Evolutionary conservation across 1,140 invertebrate genomes (phyloP).

Genomic region (Vollenhovia emeryi): DNA sequence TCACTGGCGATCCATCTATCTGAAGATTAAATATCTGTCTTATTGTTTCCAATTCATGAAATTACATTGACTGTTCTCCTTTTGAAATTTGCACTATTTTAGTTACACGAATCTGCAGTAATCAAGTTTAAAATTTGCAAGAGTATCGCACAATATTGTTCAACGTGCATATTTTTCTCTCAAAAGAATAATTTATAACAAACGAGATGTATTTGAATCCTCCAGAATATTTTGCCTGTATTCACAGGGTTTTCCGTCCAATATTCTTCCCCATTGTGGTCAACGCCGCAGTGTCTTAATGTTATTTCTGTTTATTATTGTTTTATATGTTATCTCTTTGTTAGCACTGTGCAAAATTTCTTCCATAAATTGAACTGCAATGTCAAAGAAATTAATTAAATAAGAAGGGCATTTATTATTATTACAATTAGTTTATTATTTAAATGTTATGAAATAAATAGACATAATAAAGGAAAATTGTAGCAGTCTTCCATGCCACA

Average conservation of each 20-base stretch:
- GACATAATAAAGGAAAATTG: too few species aligned
- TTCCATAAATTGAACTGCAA: not conserved
- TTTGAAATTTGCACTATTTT: not conserved
- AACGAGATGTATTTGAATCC: not conserved
- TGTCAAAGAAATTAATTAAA: not conserved
- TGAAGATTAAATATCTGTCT: too few species aligned
- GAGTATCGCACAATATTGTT: not conserved
- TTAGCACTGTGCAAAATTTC: not conserved
- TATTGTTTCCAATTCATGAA: not conserved
- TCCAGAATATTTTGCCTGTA: not conserved
- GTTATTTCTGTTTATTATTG: not conserved
- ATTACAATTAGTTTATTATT: too few species aligned
- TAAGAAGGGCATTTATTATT: not conserved
- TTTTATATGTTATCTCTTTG: not conserved
- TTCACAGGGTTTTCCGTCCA: not conserved
- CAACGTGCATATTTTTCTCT: not conserved
- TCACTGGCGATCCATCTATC: too few species aligned
- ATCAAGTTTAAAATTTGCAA: not conserved
- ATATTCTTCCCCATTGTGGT: not conserved
- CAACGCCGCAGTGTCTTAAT: not conserved
- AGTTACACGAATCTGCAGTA: slow-evolving; percentile 11
- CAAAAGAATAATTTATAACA: not conserved
- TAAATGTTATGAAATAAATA: too few species aligned
- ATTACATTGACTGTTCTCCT: not conserved
- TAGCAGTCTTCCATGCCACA: too few species aligned